phyloP scores from a whole-genome alignment of 2,797 vertebrate genomes.

The Lemur catta region DNA sequence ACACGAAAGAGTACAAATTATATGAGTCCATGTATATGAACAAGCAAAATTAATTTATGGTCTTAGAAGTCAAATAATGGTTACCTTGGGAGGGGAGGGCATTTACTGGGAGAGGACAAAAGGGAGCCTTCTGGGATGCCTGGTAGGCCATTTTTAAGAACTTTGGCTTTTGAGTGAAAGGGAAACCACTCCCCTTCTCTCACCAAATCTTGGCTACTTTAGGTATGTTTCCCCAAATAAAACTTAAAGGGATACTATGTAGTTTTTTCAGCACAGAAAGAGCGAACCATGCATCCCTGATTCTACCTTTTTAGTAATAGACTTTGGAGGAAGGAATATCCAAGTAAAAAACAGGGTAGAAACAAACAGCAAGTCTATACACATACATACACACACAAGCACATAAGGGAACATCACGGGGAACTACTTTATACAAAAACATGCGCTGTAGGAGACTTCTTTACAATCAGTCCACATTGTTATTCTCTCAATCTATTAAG shows the following conservation, averaged over 20 bases:
- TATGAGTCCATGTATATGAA: neutral
- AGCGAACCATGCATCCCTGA: neutral
- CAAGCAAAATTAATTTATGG: neutral
- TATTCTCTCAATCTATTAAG: neutral
- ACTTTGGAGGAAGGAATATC: neutral
- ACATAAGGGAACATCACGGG: neutral
- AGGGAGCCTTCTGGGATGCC: neutral
- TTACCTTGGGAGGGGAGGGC: no score
- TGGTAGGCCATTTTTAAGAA: neutral
- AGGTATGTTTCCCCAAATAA: neutral
- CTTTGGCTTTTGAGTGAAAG: neutral
- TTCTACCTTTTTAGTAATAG: neutral
- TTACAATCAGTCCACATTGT: neutral
- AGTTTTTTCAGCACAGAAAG: neutral
- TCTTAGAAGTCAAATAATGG: neutral
- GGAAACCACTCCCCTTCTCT: neutral
- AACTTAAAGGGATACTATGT: neutral
- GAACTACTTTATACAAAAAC: neutral
- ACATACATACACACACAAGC: neutral
- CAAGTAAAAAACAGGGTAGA: neutral
- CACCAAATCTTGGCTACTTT: neutral
- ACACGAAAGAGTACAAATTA: neutral
- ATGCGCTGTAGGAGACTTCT: neutral
- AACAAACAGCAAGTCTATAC: neutral
- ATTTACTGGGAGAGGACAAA: neutral